Evolutionary conservation across 2,888 invertebrate genomes (phyloP), one percentile per base, ranked within the genome.

Genomic region (Pristionchus maxplancki): DNA sequence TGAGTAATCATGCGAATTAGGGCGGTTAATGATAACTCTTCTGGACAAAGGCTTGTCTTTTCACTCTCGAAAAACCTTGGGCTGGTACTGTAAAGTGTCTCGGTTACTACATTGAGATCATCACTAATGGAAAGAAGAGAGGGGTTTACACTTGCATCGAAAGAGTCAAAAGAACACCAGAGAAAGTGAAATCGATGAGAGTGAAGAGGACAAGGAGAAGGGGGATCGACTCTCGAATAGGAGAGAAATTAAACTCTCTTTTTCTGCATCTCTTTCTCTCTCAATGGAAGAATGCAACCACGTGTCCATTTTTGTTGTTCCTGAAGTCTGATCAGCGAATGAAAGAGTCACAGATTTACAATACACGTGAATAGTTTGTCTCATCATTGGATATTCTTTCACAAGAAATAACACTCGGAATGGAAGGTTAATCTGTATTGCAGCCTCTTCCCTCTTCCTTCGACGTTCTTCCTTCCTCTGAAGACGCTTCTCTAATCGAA

Each of bases 131-230:
- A 83, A n/a, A 53, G 50, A 34, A 83, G 50, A 28, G 53, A 82
- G 71, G 82, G 82, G 78, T 78, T 78, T 78, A 78, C 78, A 78
- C 78, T 78, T 40, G n/a, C 34, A 71, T 71, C 34, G 31, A 34
- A 34, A 34, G 48, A 78, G 44, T 48, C n/a, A 48, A 48, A 48
- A 78, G 78, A 78, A 78, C 78, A 78, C 28, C 78, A n/a, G 28
- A 58, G 78, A 83, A 53, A 83, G 53, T 50, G 82, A 83, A 37
- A 50, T 48, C 28, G n/a, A 82, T 82, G 78, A n/a, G 81, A 81
- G 81, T n/a, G 50, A 24, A 24, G 74, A 74, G 40, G 74, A 74
- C 40, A 74, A 24, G n/a, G 74, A 44, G 44, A 28, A 78, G 37
- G 24, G 71, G 71, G 71, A 71, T 71, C 71, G 71, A 71, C 34